phyloP scores from a whole-genome alignment of 1,140 invertebrate genomes.

The Mamestra configurata region DNA sequence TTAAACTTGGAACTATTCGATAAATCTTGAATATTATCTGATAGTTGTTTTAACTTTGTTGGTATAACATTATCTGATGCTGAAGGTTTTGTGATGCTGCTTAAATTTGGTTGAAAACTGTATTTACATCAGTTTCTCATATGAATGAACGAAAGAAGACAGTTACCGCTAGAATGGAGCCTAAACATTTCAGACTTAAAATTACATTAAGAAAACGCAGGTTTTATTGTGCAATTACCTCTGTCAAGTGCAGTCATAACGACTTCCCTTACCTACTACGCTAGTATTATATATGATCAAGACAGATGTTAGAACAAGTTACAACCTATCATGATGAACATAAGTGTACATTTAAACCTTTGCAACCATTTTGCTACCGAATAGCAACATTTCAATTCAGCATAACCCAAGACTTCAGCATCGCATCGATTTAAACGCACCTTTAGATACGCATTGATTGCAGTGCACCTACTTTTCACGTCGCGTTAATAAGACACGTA shows the following conservation, averaged over 20 bases:
- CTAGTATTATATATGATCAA: too few relatives aligned
- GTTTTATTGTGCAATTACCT: not conserved
- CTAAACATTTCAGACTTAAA: not conserved
- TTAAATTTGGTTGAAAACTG: not conserved
- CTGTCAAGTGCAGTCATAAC: not conserved
- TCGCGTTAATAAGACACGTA: constrained; percentile 37
- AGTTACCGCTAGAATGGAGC: not conserved
- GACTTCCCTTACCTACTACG: too few relatives aligned
- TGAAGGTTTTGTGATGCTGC: constrained; percentile 13
- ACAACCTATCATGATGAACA: not conserved
- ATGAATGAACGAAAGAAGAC: not conserved
- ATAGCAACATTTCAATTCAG: not conserved
- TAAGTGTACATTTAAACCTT: too few relatives aligned
- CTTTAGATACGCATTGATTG: not conserved
- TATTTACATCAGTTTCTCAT: not conserved
- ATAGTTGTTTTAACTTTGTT: constrained; percentile 4
- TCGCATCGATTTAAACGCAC: not conserved
- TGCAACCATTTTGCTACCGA: not conserved
- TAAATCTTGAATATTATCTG: constrained; percentile 48
- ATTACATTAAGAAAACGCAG: not conserved
- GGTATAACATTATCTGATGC: not conserved
- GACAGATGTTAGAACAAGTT: not conserved
- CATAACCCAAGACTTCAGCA: not conserved
- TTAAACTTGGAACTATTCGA: constrained; percentile 44
- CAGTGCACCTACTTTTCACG: not conserved